Conservation (phyloP, 2,888 invertebrate species). For the Cenopis cana region DNA sequence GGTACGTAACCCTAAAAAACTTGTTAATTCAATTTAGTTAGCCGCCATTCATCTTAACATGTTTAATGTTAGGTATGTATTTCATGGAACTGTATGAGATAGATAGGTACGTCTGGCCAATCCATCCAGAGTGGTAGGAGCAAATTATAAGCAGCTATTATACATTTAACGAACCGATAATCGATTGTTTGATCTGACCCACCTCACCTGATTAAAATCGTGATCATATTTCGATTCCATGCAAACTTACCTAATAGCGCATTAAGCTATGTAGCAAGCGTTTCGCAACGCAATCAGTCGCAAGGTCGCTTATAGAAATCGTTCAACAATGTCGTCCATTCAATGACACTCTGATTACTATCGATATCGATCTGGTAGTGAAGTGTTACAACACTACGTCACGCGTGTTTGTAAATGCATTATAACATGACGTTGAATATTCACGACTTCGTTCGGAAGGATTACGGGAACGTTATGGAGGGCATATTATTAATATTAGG, state of each 20-base stretch:
- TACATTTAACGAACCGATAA: slow-evolving; percentile 7
- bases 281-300: slow-evolving; percentile 43
- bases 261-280: slow-evolving; percentile 37
- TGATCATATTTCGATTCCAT: slow-evolving; percentile 37
- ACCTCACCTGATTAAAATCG: slow-evolving; percentile 30
- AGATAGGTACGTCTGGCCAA: neutral
- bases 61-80: neutral
- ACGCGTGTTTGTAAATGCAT: slow-evolving; percentile 21
- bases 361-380: slow-evolving; percentile 42
- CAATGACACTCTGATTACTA: slow-evolving; percentile 38
- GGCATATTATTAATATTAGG: too few species aligned
- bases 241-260: slow-evolving; percentile 33
- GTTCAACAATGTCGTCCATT: slow-evolving; percentile 39
- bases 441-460: neutral
- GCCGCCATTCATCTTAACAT: neutral
- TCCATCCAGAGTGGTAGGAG: neutral
- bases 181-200: slow-evolving; percentile 4
- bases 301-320: slow-evolving; percentile 45
- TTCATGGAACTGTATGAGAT: neutral
- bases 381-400: slow-evolving; percentile 41
- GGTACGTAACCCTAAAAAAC: too few species aligned
- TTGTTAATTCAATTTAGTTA: neutral
- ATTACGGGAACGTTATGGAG: neutral
- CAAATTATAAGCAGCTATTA: neutral
- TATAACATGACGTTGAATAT: slow-evolving; percentile 6